Evolutionary conservation across 2,797 vertebrate genomes (phyloP), one percentile per base, ranked within the genome.

Genomic region (Vipera ursinii): DNA sequence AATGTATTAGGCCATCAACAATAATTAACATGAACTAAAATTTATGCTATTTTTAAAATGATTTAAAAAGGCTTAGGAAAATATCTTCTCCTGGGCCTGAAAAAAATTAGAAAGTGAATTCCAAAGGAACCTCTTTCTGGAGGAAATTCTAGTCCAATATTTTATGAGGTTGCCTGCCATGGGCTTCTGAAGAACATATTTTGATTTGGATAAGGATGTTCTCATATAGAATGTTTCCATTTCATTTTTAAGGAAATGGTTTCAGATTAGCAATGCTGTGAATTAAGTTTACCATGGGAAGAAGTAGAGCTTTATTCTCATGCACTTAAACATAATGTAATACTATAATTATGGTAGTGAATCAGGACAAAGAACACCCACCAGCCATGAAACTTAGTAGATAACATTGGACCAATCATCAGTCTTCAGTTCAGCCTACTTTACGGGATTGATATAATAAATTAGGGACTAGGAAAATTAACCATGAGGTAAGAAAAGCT

Each of bases 251-350:
- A 95, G 92, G 91, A 92, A 96, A 95, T 91, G 90, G 65, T 94
- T 94, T 96, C 93, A 95, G 95, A 96, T 91, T 95, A 94, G 94
- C 93, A 95, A 95, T 94, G 93, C 44, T 93, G 91, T 89, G 93
- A 96, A 92, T 94, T 95, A 94, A 95, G 94, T 93, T 94, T 95
- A 20, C 94, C 93, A 44, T 20, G 55, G 55, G 14, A 28, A 95
- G 96, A 96, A 96, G 44, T 96, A 94, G 61, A 55, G 92, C 65
- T 96, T 96, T 96, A 96, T 95, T 96, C 94, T 96, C 94, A 96
- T 96, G 94, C 95, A 89, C 91, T 95, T 82, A 48, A 96, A 95
- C 90, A 95, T 32, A 94, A 93, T 69, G 92, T 86, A 94, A 82
- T 92, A 94, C 92, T 95, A 95, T 82, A 82, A 48, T 82, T 82